Base-by-base conservation (phyloP, 1,140 invertebrate genomes). In the Leptonema lineaticorne region DNA sequence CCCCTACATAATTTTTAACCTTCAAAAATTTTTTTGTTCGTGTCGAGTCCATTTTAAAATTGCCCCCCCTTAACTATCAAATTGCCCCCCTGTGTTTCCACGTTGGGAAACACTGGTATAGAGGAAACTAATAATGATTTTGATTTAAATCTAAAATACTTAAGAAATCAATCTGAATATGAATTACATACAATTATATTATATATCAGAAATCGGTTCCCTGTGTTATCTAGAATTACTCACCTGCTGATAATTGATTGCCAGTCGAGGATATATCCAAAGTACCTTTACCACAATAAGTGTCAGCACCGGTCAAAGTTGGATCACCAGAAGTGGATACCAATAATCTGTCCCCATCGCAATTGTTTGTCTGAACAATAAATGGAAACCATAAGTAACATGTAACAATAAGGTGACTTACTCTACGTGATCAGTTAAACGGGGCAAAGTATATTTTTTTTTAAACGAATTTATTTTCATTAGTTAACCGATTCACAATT, bases 211-310 rank as follows among this genome's bases (percentile, higher is more conserved):
- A n/a, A n/a, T n/a, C n/a, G n/a, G n/a, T n/a, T n/a, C n/a, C n/a
- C n/a, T n/a, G n/a, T n/a, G n/a, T n/a, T n/a, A n/a, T n/a, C n/a
- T n/a, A n/a, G n/a, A n/a, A n/a, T n/a, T n/a, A n/a, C n/a, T 78
- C 73, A 81, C 81, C 80, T 3, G 87, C 57, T 16, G 73, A 74
- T 16, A 88, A 71, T n/a, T 70, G 56, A 71, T 82, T 82, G 1
- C 69, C 75, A 1, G 75, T 74, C 0, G 85, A 85, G 0, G 78
- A 63, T 0, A 81, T 56, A n/a, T 63, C 77, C 6, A 87, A 72
- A 0, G 73, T 71, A 0, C 83, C 81, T 0, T 63, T 65, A 5
- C 86, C 87, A 68, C 87, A 88, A 71, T 85, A 87, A 6, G 73
- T 78, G 3, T 82, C 76, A 1, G 80, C 77, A 27, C 77, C 74